A percentile compares a stretch with the other conserved stretches of the same genome.
phyloP scores from a whole-genome alignment of 1,140 invertebrate genomes.

The Ruditapes philippinarum region DNA sequence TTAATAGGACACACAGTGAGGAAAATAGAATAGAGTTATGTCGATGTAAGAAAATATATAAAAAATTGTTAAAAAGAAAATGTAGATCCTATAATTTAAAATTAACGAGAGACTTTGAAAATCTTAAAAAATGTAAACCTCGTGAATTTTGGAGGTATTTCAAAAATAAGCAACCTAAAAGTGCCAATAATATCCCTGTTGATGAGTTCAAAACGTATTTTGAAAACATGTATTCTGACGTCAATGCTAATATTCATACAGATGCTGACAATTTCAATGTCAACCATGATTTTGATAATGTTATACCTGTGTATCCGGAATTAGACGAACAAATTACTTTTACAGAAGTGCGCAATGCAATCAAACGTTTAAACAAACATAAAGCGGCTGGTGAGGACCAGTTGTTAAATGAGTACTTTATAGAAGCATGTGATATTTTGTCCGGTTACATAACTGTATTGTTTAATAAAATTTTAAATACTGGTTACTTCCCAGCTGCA shows the following conservation, averaged over 20 bases:
- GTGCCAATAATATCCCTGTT: not conserved
- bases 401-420: conserved; percentile 25
- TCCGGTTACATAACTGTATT: not conserved
- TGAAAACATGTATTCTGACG: too few species aligned
- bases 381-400: too few species aligned
- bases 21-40: not conserved
- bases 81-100: not conserved
- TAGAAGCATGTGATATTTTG: conserved; percentile 15
- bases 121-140: not conserved
- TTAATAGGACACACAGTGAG: not conserved
- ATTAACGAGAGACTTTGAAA: not conserved
- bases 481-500: conserved; percentile 32
- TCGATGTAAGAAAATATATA: not conserved
- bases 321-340: too few species aligned
- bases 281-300: too few species aligned
- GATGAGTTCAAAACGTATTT: too few species aligned
- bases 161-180: not conserved
- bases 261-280: too few species aligned
- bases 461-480: conserved; percentile 63
- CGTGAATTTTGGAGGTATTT: not conserved
- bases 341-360: too few species aligned
- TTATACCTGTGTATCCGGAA: too few species aligned
- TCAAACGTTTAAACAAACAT: too few species aligned
- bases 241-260: too few species aligned
- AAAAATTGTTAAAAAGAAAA: not conserved